Evolutionary conservation across 2,113 vertebrate species (phyloP), one percentile per base, ranked within the genome.

Genomic region (Rutilus rutilus): DNA sequence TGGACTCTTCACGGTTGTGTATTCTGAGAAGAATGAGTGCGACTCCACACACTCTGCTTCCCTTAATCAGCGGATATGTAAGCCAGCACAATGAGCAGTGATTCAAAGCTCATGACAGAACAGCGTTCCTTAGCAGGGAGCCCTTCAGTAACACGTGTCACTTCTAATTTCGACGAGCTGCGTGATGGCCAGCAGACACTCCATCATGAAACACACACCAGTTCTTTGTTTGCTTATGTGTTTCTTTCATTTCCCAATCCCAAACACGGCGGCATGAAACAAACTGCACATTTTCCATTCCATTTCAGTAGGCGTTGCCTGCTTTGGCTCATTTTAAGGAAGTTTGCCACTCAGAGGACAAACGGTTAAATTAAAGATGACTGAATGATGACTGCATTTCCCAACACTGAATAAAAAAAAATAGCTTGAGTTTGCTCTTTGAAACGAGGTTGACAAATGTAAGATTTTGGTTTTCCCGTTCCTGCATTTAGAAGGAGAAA

Each of bases 191-290:
- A 92, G 93, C 98, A 99, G 97, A 94, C 91, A 6, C 92, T 91
- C 82, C 89, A 90, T 95, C 95, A 92, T 95, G 96, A 97, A 97
- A 98, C 96, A 96, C 96, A 98, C 96, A 98, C 96, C 96, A 93
- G 93, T 89, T 96, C 96, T 97, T 97, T 97, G 96, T 98, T 95
- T 95, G 92, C 95, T 85, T 94, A 87, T 86, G 85, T 88, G 87
- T 88, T 85, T 89, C 90, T 90, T 90, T 89, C 88, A 88, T 90
- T 92, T 87, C 86, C 84, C 89, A 79, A 82, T 87, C 88, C 84
- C 88, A 89, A 88, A 57, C 92, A 89, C 89, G 86, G 92, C 87
- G 83, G 92, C 90, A 91, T 93, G 92, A 87, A 94, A 94, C 93
- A 93, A 95, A 96, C 91, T 88, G 89, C 92, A 95, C 92, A 96